Evolutionary conservation across 2,113 vertebrate species (phyloP).

Genomic region (Ariopsis seemanni): DNA sequence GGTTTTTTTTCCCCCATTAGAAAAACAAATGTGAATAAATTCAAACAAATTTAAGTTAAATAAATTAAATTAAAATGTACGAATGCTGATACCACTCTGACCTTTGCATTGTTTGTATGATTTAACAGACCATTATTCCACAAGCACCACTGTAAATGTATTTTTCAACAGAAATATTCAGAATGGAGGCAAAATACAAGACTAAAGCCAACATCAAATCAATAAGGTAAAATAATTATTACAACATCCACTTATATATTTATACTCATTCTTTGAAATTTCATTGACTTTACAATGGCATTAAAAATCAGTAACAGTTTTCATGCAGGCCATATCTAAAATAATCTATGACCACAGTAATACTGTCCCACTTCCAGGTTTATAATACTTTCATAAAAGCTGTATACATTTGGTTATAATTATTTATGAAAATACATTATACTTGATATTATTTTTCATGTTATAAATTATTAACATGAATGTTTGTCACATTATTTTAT

Average conservation of each 20-base stretch:
- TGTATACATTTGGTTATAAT: background rate
- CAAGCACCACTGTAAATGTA: background rate
- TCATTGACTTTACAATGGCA: background rate
- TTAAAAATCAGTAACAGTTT: background rate
- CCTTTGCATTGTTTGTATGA: background rate
- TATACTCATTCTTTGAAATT: background rate
- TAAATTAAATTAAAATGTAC: background rate
- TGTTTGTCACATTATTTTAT: background rate
- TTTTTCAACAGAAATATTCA: background rate
- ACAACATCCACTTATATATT: background rate
- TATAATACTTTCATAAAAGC: background rate
- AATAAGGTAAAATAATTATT: background rate
- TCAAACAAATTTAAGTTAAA: too few relatives aligned
- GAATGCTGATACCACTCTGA: background rate
- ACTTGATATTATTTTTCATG: too few relatives aligned
- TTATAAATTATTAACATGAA: background rate
- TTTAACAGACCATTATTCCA: background rate
- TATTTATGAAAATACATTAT: too few relatives aligned
- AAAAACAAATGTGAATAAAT: too few relatives aligned
- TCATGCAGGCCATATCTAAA: background rate
- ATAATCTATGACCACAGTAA: background rate
- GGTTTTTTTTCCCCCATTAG: too few relatives aligned
- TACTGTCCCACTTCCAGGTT: too few relatives aligned
- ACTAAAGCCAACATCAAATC: background rate
- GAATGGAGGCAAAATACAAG: background rate